phyloP scores from a whole-genome alignment of 2,797 vertebrate genomes.

The Eulemur albifrons region DNA sequence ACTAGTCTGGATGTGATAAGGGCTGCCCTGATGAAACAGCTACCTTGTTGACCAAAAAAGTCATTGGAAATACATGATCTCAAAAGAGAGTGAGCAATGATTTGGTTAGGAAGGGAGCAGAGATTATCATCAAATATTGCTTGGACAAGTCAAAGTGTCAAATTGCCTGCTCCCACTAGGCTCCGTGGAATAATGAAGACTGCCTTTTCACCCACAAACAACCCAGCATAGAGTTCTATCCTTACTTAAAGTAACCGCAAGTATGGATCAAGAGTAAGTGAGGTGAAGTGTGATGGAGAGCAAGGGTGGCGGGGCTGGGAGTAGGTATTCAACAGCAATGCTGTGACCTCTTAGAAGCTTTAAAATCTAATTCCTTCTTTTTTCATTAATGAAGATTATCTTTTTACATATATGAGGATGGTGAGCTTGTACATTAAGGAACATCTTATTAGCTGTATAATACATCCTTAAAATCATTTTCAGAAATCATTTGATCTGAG shows the following conservation, averaged over 20 bases:
- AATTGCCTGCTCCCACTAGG: neutral
- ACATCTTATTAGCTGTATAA: neutral
- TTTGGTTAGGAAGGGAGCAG: neutral
- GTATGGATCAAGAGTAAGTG: neutral
- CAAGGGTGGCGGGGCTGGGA: neutral
- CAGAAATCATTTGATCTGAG: slow-evolving; percentile 44
- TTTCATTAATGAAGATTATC: neutral
- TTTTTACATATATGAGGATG: neutral
- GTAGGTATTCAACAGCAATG: neutral
- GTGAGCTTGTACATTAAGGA: neutral
- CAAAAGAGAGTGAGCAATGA: neutral
- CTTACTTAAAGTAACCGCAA: neutral
- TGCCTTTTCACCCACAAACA: neutral
- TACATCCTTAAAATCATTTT: slow-evolving; percentile 4
- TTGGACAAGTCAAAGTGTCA: neutral
- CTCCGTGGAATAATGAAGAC: neutral
- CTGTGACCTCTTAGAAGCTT: neutral
- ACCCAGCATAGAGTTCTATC: neutral
- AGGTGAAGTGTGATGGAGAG: neutral
- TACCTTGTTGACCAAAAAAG: neutral
- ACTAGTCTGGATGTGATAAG: neutral
- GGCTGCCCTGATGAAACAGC: neutral
- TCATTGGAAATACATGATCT: neutral
- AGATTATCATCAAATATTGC: neutral
- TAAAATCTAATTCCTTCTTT: neutral